Evolutionary conservation across 2,797 vertebrate genomes (phyloP).

Genomic region (Scomberomorus guttatus): DNA sequence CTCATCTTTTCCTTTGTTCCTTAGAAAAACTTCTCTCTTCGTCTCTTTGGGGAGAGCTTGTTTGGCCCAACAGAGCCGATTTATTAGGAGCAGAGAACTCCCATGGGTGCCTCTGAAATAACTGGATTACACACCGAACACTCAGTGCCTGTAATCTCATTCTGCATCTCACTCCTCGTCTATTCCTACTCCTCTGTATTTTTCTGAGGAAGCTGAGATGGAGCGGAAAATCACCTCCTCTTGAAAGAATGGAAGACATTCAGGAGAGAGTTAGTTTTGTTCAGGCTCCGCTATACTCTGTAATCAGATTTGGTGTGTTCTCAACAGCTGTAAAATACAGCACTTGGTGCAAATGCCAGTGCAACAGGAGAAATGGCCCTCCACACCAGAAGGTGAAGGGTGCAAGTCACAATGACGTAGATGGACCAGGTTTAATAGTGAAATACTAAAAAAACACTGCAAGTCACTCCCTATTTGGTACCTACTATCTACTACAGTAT

Average conservation of each 20-base stretch:
- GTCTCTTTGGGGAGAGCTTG: conserved; percentile 46
- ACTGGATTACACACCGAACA: conserved; percentile 76
- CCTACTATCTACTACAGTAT: no score
- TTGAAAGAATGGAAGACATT: conserved; percentile 11
- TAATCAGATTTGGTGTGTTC: not conserved
- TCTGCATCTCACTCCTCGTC: conserved; percentile 61
- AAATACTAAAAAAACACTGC: no score
- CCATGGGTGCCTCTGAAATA: conserved; percentile 62
- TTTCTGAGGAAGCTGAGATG: conserved; percentile 16
- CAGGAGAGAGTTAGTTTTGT: not conserved
- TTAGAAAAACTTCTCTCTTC: not conserved
- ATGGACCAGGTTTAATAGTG: no score
- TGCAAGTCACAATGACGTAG: no score
- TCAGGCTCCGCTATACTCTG: not conserved
- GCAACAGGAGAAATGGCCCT: no score
- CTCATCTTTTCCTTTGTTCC: not conserved
- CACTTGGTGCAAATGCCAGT: not conserved
- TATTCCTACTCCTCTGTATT: conserved; percentile 51
- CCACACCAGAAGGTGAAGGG: no score
- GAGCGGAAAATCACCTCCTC: conserved; percentile 28
- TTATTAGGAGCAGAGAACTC: conserved; percentile 68
- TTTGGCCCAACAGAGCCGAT: conserved; percentile 42
- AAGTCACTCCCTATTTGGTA: no score
- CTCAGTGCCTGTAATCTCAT: conserved; percentile 77
- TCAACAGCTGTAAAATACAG: not conserved